These are phyloP conservation scores for Alligator mississippiensis DNA, from an alignment of 2,113 vertebrate species.

Conservation along the genomic window DNA sequence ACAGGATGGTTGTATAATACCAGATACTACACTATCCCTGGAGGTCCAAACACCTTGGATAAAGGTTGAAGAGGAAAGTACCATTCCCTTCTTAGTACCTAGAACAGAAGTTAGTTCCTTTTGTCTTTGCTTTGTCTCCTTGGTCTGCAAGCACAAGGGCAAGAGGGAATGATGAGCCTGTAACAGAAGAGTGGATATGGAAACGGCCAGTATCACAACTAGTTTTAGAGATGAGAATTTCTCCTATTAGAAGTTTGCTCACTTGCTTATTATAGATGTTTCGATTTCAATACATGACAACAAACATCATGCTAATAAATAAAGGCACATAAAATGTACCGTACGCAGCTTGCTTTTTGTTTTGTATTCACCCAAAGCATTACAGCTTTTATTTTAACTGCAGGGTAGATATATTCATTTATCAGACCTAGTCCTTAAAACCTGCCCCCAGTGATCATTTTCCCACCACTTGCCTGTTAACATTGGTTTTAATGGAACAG, in stretches of 20 bases:
- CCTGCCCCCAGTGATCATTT: slow-evolving; percentile 13
- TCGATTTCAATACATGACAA: not conserved
- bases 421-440: slow-evolving; percentile 14
- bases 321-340: not conserved
- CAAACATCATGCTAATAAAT: slow-evolving; percentile 25
- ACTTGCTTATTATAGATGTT: not conserved
- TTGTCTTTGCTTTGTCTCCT: not conserved
- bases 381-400: slow-evolving; percentile 12
- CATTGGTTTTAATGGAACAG: not conserved
- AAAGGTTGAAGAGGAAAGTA: not conserved
- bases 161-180: not conserved
- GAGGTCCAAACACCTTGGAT: not conserved
- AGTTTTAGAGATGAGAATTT: not conserved
- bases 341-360: not conserved
- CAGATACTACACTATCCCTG: not conserved
- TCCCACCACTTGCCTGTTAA: not conserved
- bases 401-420: slow-evolving; percentile 15
- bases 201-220: not conserved
- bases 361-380: slow-evolving; percentile 24
- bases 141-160: not conserved
- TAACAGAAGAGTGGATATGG: not conserved
- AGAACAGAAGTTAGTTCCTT: not conserved
- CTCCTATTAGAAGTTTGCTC: not conserved
- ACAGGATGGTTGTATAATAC: not conserved
- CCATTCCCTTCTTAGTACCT: not conserved